phyloP scores from a whole-genome alignment of 2,797 vertebrate species.

The Anabacerthia variegaticeps region DNA sequence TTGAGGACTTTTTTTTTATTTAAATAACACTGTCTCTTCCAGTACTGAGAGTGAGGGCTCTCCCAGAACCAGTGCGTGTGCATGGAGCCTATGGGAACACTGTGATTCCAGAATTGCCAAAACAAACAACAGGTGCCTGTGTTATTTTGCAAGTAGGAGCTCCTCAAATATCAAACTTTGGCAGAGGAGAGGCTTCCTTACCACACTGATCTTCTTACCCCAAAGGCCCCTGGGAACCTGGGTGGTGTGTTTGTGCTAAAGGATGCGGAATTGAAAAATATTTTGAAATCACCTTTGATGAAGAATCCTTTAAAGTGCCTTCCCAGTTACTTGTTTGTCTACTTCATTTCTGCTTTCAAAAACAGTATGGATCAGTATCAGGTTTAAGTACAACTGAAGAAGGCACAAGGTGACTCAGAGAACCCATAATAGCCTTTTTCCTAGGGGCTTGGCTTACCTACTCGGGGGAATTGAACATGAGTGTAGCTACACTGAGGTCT shows the following conservation, averaged over 20 bases:
- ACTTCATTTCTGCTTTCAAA: slow-evolving; percentile 24
- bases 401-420: slow-evolving; percentile 24
- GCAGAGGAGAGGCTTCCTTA: slow-evolving; percentile 28
- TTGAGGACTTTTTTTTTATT: neutral
- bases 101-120: slow-evolving; percentile 46
- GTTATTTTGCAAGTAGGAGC: slow-evolving; percentile 59
- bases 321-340: neutral
- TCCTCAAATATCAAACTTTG: slow-evolving; percentile 55
- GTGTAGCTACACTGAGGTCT: neutral
- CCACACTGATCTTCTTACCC: neutral
- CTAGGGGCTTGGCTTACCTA: neutral
- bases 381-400: slow-evolving; percentile 13
- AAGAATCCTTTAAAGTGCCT: slow-evolving; percentile 13
- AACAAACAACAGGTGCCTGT: slow-evolving; percentile 66
- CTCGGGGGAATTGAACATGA: neutral
- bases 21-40: neutral
- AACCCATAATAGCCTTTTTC: slow-evolving; percentile 37
- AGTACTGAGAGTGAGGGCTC: neutral
- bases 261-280: neutral
- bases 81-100: slow-evolving; percentile 3
- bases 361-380: slow-evolving; percentile 46
- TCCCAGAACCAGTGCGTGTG: neutral
- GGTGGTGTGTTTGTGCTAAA: slow-evolving; percentile 41
- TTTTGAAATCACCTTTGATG: slow-evolving; percentile 42
- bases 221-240: slow-evolving; percentile 34